Base-by-base conservation (phyloP, 2,888 invertebrate species). In the Isotomurus palustris region DNA sequence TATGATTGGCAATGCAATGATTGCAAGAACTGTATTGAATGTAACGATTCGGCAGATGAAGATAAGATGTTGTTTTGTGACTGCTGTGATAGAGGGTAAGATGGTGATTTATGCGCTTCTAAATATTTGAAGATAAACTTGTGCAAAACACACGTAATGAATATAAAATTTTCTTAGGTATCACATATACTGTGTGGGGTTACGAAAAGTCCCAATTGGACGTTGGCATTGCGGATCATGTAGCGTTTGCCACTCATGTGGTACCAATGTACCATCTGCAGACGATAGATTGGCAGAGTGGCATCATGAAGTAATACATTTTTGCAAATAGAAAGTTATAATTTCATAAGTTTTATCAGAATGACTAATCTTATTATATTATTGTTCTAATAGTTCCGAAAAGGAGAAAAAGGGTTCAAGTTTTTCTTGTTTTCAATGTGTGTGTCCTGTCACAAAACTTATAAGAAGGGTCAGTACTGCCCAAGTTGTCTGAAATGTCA, bases 31-130 rank as follows among this genome's bases (percentile, higher is more conserved):
- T 95, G 95, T 78, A 84, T 85, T 64, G 83, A 85, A 67, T 95
- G 94, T 76, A 82, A 83, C 71, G 85, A 85, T 74, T 85, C 87
- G 32, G 84, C 84, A 67, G 87, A 88, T 75, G 89, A 88, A 78
- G 89, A 89, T 73, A 88, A 90, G 78, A 91, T 93, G 90, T 82
- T 94, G 73, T 92, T 88, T 78, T 95, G 94, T 76, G 93, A 94
- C 76, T 85, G 88, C 73, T 95, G 94, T 78, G 94, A 94, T 78
- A 81, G 93, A 73, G 93, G 93, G 77, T 80, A 72, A 70, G 73
- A 17, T n/a, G n/a, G n/a, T n/a, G n/a, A n/a, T n/a, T n/a, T n/a
- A n/a, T n/a, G n/a, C n/a, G n/a, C n/a, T 14, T 19, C 19, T 25
- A 56, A 21, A 19, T 44, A 5, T 21, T 44, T 53, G 17, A 54